Conservation (phyloP, 2,797 vertebrate genomes). For the Pelochelys cantorii region DNA sequence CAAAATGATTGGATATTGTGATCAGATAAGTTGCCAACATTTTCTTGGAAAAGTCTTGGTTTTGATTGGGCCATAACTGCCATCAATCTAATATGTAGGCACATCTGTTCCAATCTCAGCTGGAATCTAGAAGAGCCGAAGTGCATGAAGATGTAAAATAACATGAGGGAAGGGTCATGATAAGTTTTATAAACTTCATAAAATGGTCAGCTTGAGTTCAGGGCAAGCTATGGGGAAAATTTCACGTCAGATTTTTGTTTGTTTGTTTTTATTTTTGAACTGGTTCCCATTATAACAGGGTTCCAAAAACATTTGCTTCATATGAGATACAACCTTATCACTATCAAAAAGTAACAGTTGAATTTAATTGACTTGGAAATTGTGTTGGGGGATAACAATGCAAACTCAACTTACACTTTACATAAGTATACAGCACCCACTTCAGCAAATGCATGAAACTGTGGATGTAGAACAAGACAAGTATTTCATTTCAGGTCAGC, state of each 20-base stretch:
- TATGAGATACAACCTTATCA: not conserved
- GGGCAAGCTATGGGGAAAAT: not conserved
- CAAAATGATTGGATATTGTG: accelerated
- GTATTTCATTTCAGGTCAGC: accelerated
- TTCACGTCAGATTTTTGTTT: not conserved
- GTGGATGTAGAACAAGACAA: not conserved
- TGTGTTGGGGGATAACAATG: not conserved
- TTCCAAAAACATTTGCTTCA: not conserved
- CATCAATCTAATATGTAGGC: not conserved
- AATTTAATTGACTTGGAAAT: not conserved
- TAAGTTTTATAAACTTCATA: not conserved
- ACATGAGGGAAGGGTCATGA: not conserved
- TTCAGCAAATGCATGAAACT: not conserved
- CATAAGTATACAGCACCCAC: not conserved
- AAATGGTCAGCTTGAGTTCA: not conserved
- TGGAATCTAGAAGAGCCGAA: not conserved
- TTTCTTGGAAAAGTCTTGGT: not conserved
- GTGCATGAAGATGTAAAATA: not conserved
- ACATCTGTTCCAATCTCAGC: not conserved
- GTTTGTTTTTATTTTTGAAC: not conserved
- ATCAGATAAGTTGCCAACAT: not conserved
- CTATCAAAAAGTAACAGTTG: not conserved
- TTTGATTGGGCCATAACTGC: not conserved
- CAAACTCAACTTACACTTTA: not conserved
- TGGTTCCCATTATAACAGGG: not conserved